Base-by-base conservation (phyloP, 2,888 invertebrate genomes). In the Eledona agricola region DNA sequence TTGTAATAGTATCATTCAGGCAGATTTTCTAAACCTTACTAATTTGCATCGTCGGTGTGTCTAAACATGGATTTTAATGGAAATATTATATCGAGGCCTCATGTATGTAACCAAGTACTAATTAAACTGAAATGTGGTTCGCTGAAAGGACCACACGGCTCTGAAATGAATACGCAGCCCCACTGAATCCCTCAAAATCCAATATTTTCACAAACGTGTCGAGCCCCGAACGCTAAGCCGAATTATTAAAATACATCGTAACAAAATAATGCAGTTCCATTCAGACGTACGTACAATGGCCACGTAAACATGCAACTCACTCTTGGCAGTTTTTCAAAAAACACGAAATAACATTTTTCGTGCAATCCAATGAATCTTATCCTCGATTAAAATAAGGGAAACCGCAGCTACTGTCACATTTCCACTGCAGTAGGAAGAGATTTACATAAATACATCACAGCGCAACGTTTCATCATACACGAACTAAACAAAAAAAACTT, bases 1-100 rank as follows among this genome's bases (percentile, higher is more conserved):
- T 49, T 49, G 49, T 50, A 56, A 56, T 52, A 34, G 38, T 37
- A 52, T 56, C 52, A 52, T 49, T 56, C 20, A 42, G 40, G 26
- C 22, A 45, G 38, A 52, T 52, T 52, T 56, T 45, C 26, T 13
- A 28, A 20, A 15, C 19, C 5, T 26, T 45, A 29, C 23, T 34
- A 45, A 42, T 42, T 19, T 12, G 16, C 29, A 28, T 32, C n/a
- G n/a, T n/a, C n/a, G 42, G 31, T 42, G 23, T 13, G 23, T 32
- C 10, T 32, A 13, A 32, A 23, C 25, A 34, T 16, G 22, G 10
- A 15, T 22, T 19, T 12, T 34, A 46, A 17, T 25, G 16, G 13
- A 26, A 19, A 46, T 34, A 34, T 25, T 13, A 34, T 19, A 25
- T 34, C 25, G 34, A 34, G 19, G 16, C 6, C 25, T 32, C 32